phyloP scores from a whole-genome alignment of 2,113 vertebrate species.

The Anser brachyrhynchus region DNA sequence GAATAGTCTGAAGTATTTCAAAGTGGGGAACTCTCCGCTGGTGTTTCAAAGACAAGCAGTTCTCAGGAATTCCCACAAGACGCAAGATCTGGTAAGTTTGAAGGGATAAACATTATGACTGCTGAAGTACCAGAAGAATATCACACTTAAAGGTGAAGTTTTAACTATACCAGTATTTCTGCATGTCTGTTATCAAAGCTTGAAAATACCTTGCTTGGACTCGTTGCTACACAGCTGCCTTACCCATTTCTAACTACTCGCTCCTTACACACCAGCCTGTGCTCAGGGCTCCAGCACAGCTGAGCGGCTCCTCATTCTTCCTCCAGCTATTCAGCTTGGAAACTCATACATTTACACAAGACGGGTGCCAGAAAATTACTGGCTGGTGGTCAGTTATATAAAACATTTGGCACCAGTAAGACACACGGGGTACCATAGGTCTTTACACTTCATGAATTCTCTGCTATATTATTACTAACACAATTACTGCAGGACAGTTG shows the following conservation, averaged over 20 bases:
- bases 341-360: constrained; percentile 3
- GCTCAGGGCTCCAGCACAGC: background rate
- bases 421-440: background rate
- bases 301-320: constrained; percentile 9
- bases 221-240: background rate
- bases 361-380: constrained; percentile 28
- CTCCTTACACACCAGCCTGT: background rate
- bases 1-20: background rate
- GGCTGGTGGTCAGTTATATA: constrained; percentile 36
- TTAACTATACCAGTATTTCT: background rate
- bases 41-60: background rate
- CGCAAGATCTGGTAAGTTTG: background rate
- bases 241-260: background rate
- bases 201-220: background rate
- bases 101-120: background rate
- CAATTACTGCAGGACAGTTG: constrained; percentile 4
- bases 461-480: constrained; percentile 28
- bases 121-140: background rate
- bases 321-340: constrained; percentile 29
- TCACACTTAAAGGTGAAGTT: background rate
- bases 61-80: background rate
- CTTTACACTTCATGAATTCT: constrained; percentile 45
- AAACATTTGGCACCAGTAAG: constrained; percentile 15
- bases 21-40: background rate
- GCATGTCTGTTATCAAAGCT: background rate